These are phyloP conservation scores for Loriculus beryllinus DNA, from an alignment of 2,797 vertebrate genomes.

Conservation along the genomic window DNA sequence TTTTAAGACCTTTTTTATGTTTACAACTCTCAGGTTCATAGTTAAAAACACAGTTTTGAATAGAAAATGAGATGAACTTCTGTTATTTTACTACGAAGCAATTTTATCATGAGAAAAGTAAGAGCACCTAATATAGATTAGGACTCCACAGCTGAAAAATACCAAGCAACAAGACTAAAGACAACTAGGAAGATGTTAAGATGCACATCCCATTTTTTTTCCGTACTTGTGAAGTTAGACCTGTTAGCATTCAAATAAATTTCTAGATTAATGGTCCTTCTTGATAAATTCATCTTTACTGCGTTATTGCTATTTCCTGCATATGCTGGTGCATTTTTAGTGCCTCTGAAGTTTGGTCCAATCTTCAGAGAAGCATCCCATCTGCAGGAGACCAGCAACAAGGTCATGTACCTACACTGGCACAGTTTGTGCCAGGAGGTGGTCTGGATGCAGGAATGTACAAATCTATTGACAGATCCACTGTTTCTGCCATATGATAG, in stretches of 20 bases:
- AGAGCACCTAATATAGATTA: background rate
- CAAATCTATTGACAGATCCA: background rate
- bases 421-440: background rate
- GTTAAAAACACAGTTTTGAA: background rate
- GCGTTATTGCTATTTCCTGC: background rate
- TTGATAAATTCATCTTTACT: background rate
- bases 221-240: rapidly evolving
- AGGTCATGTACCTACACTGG: no score
- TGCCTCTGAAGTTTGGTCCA: background rate
- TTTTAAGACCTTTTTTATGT: background rate
- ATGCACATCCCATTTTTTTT: background rate
- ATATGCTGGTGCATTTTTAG: background rate
- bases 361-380: background rate
- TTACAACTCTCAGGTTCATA: background rate
- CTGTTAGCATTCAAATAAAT: background rate
- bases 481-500: background rate
- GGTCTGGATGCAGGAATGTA: background rate
- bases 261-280: background rate
- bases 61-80: background rate
- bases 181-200: background rate
- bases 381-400: background rate
- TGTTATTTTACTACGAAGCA: background rate
- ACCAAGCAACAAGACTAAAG: background rate
- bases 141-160: background rate
- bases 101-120: background rate